Base-by-base conservation (phyloP, 2,888 invertebrate species). In the Patella ulyssiponensis region DNA sequence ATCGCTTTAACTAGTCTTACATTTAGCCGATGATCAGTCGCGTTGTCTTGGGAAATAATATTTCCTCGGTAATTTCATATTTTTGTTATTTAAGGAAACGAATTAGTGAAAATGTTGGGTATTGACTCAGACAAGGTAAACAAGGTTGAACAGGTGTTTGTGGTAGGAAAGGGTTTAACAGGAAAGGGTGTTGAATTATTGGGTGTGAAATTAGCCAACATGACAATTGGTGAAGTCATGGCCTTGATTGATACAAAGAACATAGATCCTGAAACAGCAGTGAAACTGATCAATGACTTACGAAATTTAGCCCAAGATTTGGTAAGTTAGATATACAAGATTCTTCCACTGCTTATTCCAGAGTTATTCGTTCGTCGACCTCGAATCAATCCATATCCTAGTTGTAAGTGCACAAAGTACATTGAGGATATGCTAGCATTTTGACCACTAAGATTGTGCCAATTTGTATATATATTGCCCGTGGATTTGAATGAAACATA, bases 161-260 rank as follows among this genome's bases (percentile, higher is more conserved):
- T 86, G n/a, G 83, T 85, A 4, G 88, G 88, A 2, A 79, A 81
- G n/a, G 88, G 88, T 12, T 73, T 88, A 12, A 83, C 87, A 1
- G 75, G 79, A 52, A 77, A 78, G 27, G 88, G 87, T 5, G 75
- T 81, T 9, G 73, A 81, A 33, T 80, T 85, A 5, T 80, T 88
- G 20, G 85, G 84, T 11, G 77, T 77, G 1, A 84, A 87, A 69
- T 71, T 87, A 33, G 86, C 87, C 64, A 83, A 84, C 76, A 84
- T 88, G 85, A 85, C 87, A 11, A 82, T 88, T 14, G 85, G 84
- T 11, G 86, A 88, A 27, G 74, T 88, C 3, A 82, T 82, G 51
- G 83, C 85, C 11, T 76, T 64, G 53, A 54, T 79, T 58, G 85
- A 87, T 23, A 73, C 79, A 9, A 86, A 86, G 75, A 82, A 82